Percentiles rank a stretch among this genome's conserved stretches.
These are phyloP conservation scores for Neomonachus schauinslandi DNA, from an alignment of 2,113 vertebrate species.

Conservation along the genomic window DNA sequence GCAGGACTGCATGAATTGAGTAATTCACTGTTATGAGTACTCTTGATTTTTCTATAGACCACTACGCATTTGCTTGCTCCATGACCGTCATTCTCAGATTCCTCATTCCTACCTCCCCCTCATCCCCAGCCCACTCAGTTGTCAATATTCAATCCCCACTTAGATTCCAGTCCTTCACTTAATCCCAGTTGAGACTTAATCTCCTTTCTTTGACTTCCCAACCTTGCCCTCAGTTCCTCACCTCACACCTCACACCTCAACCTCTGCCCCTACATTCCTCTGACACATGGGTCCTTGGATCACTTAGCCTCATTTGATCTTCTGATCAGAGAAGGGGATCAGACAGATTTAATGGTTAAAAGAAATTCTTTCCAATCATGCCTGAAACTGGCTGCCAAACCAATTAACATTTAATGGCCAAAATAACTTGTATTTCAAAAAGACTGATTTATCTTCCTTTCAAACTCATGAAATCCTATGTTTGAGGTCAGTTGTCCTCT, in stretches of 20 bases:
- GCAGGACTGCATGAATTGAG: neutral
- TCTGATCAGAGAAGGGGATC: neutral
- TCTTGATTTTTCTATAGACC: neutral
- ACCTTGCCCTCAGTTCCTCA: neutral
- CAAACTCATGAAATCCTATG: neutral
- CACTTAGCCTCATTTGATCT: neutral
- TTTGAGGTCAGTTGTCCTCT: slow-evolving; percentile 9
- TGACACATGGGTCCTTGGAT: neutral
- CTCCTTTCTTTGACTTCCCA: neutral
- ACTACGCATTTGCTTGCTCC: neutral
- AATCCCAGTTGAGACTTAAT: neutral
- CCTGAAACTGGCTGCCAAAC: neutral
- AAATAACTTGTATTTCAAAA: slow-evolving; percentile 25
- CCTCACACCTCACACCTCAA: neutral
- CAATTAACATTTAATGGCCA: neutral
- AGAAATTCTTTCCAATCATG: neutral
- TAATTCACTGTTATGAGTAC: neutral
- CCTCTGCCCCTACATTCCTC: neutral
- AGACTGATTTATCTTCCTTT: neutral
- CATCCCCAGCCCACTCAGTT: neutral
- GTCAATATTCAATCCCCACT: neutral
- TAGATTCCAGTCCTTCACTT: neutral
- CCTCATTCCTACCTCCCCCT: neutral
- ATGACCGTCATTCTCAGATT: neutral
- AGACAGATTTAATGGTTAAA: neutral